Evolutionary conservation across 2,113 vertebrate species (phyloP).

Genomic region (Passer montanus): DNA sequence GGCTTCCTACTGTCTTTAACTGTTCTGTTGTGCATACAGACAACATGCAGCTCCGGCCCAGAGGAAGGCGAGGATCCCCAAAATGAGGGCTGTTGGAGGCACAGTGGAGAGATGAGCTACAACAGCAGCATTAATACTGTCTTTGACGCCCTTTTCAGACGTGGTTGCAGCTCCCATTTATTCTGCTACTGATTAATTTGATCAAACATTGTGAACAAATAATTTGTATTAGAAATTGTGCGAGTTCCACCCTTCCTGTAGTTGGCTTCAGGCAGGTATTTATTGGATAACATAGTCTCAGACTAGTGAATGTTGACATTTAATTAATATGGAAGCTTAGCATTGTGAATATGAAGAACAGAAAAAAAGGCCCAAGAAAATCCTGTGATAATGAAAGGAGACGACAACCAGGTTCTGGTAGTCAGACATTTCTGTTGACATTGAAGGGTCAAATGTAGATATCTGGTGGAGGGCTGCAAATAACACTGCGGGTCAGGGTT

Average conservation of each 20-base stretch:
- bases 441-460: conserved; percentile 60
- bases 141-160: neutral
- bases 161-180: neutral
- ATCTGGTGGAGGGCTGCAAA: conserved; percentile 47
- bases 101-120: neutral
- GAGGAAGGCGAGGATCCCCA: neutral
- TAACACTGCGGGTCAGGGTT: conserved; percentile 16
- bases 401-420: conserved; percentile 47
- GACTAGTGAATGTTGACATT: conserved; percentile 68
- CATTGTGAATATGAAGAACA: conserved; percentile 44
- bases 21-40: neutral
- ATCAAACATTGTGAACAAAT: conserved; percentile 61
- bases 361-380: conserved; percentile 54
- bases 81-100: neutral
- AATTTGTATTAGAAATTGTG: conserved; percentile 55
- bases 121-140: neutral
- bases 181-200: conserved; percentile 50
- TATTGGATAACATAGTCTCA: conserved; percentile 63
- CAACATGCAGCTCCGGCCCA: neutral
- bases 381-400: conserved; percentile 66
- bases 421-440: conserved; percentile 54
- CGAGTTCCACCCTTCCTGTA: conserved; percentile 2
- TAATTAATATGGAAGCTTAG: conserved; percentile 68
- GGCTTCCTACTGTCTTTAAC: neutral
- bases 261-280: conserved; percentile 53